phyloP scores from a whole-genome alignment of 1,140 invertebrate genomes.

The Listronotus oregonensis region DNA sequence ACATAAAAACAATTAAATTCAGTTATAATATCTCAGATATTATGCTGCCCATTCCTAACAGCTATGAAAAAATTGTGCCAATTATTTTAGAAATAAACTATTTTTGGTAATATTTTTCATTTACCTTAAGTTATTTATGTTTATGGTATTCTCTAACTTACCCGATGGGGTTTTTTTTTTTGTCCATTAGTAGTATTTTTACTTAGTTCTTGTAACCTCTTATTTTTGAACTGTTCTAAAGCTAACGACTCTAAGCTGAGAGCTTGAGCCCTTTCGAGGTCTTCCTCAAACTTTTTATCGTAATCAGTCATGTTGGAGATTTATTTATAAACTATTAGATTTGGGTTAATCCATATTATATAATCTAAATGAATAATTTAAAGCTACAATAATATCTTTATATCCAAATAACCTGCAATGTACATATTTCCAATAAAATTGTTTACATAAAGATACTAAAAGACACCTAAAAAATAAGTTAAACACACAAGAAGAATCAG shows the following conservation, averaged over 20 bases:
- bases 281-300: conserved; percentile 82
- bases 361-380: neutral
- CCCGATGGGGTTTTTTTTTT: conserved; percentile 44
- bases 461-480: neutral
- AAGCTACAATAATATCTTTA: neutral
- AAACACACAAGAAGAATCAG: neutral
- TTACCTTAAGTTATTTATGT: too few species aligned
- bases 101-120: too few species aligned
- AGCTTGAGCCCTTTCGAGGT: conserved; percentile 83
- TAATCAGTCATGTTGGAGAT: conserved; percentile 60
- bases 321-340: neutral
- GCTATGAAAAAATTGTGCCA: too few species aligned
- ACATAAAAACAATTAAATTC: too few species aligned
- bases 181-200: conserved; percentile 26
- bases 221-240: conserved; percentile 76
- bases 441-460: neutral
- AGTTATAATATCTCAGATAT: too few species aligned
- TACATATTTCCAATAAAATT: too few species aligned
- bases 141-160: conserved; percentile 15
- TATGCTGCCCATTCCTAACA: too few species aligned
- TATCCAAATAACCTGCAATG: too few species aligned
- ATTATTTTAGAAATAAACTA: too few species aligned
- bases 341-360: neutral
- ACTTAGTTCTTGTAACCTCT: conserved; percentile 60
- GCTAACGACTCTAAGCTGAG: conserved; percentile 83